Evolutionary conservation across 2,113 vertebrate species (phyloP).

Genomic region (Ochotona curzoniae): DNA sequence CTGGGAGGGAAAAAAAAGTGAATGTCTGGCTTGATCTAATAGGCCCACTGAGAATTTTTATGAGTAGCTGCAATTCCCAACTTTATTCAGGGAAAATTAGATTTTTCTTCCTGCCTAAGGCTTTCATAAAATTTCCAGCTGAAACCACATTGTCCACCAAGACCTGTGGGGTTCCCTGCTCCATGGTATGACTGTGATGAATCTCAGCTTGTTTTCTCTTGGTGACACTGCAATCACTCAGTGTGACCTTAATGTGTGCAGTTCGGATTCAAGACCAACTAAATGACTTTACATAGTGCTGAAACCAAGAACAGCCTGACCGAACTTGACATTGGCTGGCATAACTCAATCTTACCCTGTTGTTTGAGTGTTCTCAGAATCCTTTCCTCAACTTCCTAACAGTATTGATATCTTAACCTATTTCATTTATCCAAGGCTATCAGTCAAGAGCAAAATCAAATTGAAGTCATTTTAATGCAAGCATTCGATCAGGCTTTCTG

Average conservation of each 20-base stretch:
- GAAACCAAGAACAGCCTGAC: constrained; percentile 50
- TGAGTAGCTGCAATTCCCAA: constrained; percentile 14
- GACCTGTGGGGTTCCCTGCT: neutral
- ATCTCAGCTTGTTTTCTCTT: constrained; percentile 60
- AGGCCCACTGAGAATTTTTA: constrained; percentile 39
- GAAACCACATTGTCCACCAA: constrained; percentile 56
- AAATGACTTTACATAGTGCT: constrained; percentile 27
- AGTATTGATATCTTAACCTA: constrained; percentile 39
- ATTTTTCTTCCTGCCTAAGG: constrained; percentile 54
- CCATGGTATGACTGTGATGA: neutral
- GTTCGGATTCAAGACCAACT: constrained; percentile 49
- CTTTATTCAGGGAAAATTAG: constrained; percentile 42
- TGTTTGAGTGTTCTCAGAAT: constrained; percentile 36
- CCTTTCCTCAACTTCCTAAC: constrained; percentile 28
- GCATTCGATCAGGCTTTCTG: constrained; percentile 42
- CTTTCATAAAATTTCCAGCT: constrained; percentile 58
- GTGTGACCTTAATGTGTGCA: constrained; percentile 47
- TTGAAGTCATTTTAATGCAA: constrained; percentile 47
- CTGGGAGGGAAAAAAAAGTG: neutral
- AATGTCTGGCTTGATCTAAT: neutral
- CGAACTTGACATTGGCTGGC: constrained; percentile 55
- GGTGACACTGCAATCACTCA: constrained; percentile 53
- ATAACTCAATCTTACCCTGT: constrained; percentile 53
- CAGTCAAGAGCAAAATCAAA: constrained; percentile 17
- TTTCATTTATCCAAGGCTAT: constrained; percentile 22